phyloP scores from a whole-genome alignment of 2,113 vertebrate species.

The Pogona vitticeps region DNA sequence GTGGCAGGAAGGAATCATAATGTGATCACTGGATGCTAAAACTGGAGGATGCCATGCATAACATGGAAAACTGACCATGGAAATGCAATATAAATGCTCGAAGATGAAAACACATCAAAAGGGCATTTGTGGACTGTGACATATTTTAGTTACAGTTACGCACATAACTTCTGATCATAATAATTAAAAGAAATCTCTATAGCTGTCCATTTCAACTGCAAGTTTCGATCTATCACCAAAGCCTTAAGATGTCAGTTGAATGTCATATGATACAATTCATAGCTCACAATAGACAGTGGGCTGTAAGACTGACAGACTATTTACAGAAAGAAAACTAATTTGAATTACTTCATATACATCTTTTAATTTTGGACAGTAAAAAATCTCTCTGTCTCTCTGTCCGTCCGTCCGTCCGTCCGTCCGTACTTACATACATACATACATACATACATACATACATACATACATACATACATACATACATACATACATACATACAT shows the following conservation, averaged over 20 bases:
- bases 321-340: background rate
- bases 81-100: conserved; percentile 5
- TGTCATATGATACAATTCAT: background rate
- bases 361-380: background rate
- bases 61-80: background rate
- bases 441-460: no score
- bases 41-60: background rate
- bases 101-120: conserved; percentile 52
- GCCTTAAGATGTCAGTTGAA: background rate
- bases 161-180: conserved; percentile 9
- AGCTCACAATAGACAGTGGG: conserved; percentile 1
- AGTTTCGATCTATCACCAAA: background rate
- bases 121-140: conserved; percentile 15
- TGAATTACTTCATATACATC: background rate
- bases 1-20: conserved; percentile 15
- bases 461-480: no score
- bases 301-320: conserved; percentile 2
- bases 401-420: no score
- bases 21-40: conserved; percentile 33
- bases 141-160: conserved; percentile 10
- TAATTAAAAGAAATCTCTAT: conserved; percentile 39
- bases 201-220: background rate
- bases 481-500: no score
- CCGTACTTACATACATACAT: no score
- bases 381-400: no score